Base-by-base conservation (phyloP, 2,113 vertebrate species). In the Hoplias malabaricus region DNA sequence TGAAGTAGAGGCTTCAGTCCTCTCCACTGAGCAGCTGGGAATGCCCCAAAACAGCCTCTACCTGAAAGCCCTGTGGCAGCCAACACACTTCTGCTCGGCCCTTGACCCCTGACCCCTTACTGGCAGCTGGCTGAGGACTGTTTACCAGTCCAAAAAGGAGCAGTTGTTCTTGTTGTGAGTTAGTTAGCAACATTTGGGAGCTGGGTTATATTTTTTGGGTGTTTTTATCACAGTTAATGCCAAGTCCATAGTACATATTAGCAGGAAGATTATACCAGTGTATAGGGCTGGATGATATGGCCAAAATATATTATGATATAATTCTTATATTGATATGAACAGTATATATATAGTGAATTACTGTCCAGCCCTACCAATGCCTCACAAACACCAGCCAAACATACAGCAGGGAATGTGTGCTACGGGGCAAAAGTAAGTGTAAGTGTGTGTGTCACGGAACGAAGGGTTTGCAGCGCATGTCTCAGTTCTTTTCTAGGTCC, bases 71-170 rank as follows among this genome's bases (percentile, higher is more conserved):
- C 48, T 21, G 69, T 0, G 25, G 31, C 69, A 81, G 13, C 67
- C 29, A 33, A 48, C 29, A 13, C 38, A 72, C 75, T 33, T 34
- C 7, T 62, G 25, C n/a, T 48, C 71, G 69, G 40, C 59, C 25
- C 42, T 21, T 62, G 53, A 82, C 75, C 62, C 61, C 21, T 81
- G 62, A 73, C 62, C 76, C n/a, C 36, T 6, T 48, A 43, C 53
- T 53, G 80, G 80, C 80, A 82, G 80, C 75, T 82, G 80, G 31
- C 33, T 57, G 16, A 21, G 38, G 33, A 78, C 36, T 82, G 69
- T 50, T 69, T 82, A 81, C 42, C 16, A 14, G 29, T 13, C 11
- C 53, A 27, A 74, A 73, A 69, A 73, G 36, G 65, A 29, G 21
- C 25, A 50, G 6, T 69, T 77, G 75, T 59, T 23, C 54, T 42